Evolutionary conservation across 2,888 invertebrate species (phyloP).

Genomic region (Imbricaverruca yamaguchii): DNA sequence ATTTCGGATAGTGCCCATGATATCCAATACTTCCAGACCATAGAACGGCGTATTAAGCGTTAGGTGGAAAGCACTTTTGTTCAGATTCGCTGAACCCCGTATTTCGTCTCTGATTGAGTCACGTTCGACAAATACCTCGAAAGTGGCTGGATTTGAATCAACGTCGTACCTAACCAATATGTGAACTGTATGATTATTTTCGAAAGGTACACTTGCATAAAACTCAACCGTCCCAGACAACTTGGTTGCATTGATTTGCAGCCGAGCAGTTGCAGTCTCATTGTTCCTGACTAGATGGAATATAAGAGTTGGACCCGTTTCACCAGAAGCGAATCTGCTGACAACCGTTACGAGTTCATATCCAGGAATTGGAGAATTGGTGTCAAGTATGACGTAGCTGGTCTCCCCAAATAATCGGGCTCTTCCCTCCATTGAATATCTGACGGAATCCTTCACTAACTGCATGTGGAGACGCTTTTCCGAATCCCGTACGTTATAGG

Average conservation of each 20-base stretch:
- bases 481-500: neutral
- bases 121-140: neutral
- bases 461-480: neutral
- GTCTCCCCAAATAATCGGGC: neutral
- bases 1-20: no score
- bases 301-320: neutral
- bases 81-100: neutral
- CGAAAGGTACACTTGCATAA: neutral
- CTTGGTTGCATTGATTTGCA: neutral
- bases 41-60: neutral
- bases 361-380: neutral
- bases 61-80: neutral
- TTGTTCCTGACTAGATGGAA: neutral
- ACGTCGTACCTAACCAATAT: neutral
- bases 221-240: neutral
- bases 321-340: neutral
- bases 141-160: neutral
- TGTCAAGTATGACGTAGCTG: neutral
- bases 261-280: neutral
- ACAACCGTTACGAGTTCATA: neutral
- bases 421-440: neutral
- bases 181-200: neutral
- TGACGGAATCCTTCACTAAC: neutral
- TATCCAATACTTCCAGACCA: neutral
- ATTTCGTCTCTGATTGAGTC: neutral